Evolutionary conservation across 1,140 invertebrate genomes (phyloP).

Genomic region (Eumaeus atala): DNA sequence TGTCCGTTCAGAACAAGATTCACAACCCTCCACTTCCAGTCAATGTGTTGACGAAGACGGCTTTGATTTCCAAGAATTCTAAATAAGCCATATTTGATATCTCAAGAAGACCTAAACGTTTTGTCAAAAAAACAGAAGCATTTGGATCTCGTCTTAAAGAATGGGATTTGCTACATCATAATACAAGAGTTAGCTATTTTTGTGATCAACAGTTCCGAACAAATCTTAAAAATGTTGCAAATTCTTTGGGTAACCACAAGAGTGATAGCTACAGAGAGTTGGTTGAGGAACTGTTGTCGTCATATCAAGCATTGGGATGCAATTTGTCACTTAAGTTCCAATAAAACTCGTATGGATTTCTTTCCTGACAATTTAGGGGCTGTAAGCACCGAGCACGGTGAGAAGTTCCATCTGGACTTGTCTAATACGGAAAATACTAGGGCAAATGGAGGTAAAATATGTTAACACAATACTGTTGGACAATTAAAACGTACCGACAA

Average conservation of each 20-base stretch:
- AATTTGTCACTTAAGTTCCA: not conserved
- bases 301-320: constrained; percentile 9
- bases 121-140: not conserved
- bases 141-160: not conserved
- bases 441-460: too few relatives aligned
- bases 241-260: not conserved
- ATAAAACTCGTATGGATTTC: not conserved
- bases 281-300: not conserved
- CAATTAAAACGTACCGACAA: too few relatives aligned
- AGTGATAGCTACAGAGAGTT: not conserved
- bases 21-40: constrained; percentile 23
- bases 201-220: constrained; percentile 4
- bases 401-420: too few relatives aligned
- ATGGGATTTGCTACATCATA: constrained; percentile 1
- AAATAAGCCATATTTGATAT: constrained; percentile 12
- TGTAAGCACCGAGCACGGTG: too few relatives aligned
- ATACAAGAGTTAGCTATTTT: constrained; percentile 4
- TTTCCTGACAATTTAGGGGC: too few relatives aligned
- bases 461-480: too few relatives aligned
- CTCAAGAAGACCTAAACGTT: constrained; percentile 4
- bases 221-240: constrained; percentile 1
- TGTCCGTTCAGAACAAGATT: constrained; percentile 17
- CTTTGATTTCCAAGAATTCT: constrained; percentile 17
- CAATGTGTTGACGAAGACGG: constrained; percentile 20
- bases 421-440: too few relatives aligned